Base-by-base conservation (phyloP, 2,113 vertebrate genomes). In the Xyliphius kryptos region DNA sequence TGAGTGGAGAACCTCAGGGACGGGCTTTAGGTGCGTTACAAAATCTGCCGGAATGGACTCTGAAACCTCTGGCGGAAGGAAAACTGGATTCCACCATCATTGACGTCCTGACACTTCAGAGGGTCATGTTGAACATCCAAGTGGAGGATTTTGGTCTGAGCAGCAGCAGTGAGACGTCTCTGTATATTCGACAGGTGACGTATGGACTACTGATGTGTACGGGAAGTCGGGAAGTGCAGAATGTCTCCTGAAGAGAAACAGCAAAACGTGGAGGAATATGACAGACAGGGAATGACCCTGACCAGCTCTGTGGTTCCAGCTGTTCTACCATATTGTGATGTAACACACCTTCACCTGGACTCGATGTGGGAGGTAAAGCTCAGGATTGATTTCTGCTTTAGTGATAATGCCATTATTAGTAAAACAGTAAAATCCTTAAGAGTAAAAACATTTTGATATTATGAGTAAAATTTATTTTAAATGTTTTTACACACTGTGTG, bases 281-380 rank as follows among this genome's bases (percentile, higher is more conserved):
- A 86, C 72, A 83, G 92, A 61, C 50, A 82, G 6, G 75, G 80
- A 12, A 76, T 77, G 20, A 66, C 56, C 1, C 69, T 93, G 19
- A 81, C 44, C 20, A 79, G 72, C 59, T 72, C 62, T 0, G 54
- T 47, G 56, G 56, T 47, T 47, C 43, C 56, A 47, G 56, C 56
- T 16, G 43, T 36, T 44, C 17, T 47, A 36, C 56, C 43, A 0
- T 16, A 15, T 32, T 12, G n/a, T 59, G 43, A 2, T 15, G 20
- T 11, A 12, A 12, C 56, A 36, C 14, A 47, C n/a, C 82, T 74
- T 19, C 3, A 40, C 65, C 65, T 92, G 71, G 61, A 70, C 52
- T 86, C 61, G 9, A 76, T 93, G 75, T 50, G 56, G 0, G 36
- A 89, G 87, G 91, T 96, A n/a, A n/a, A n/a, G n/a, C n/a, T n/a